These are phyloP conservation scores for Lagenorhynchus albirostris DNA, from an alignment of 2,113 vertebrate genomes.

Conservation along the genomic window DNA sequence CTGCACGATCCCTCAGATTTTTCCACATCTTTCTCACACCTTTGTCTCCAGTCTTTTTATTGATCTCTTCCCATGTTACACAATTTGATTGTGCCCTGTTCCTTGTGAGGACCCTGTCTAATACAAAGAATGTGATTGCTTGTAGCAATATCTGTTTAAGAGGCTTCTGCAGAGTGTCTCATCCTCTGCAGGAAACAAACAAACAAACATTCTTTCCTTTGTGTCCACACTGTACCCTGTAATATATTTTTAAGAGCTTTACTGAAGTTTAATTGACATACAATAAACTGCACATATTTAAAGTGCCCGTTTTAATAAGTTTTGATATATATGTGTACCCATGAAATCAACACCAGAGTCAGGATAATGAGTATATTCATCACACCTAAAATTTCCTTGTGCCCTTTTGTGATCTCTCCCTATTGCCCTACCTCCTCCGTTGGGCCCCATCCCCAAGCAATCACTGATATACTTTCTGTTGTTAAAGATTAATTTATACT, in stretches of 20 bases:
- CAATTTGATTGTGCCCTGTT: neutral
- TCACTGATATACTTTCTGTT: neutral
- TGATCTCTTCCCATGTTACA: neutral
- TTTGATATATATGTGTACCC: neutral
- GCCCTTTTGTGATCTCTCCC: neutral
- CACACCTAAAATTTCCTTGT: neutral
- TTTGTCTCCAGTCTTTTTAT: neutral
- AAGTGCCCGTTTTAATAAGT: neutral
- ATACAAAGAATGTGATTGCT: neutral
- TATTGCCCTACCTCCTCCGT: accelerated
- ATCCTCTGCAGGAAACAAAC: neutral
- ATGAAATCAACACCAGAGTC: neutral
- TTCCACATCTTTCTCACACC: neutral
- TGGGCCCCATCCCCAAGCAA: neutral
- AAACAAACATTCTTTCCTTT: neutral
- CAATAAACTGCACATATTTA: neutral
- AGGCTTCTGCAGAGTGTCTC: neutral
- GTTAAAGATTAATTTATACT: neutral
- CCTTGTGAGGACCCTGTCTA: neutral
- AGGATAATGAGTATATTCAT: neutral
- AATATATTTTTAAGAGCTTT: neutral
- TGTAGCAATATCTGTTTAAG: neutral
- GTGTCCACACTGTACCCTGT: neutral
- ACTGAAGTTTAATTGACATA: neutral
- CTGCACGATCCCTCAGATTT: too few species aligned